A percentile compares a stretch with the other conserved stretches of the same genome.
These are phyloP conservation scores for Parelbella ahira DNA, from an alignment of 2,888 invertebrate species.

Conservation along the genomic window DNA sequence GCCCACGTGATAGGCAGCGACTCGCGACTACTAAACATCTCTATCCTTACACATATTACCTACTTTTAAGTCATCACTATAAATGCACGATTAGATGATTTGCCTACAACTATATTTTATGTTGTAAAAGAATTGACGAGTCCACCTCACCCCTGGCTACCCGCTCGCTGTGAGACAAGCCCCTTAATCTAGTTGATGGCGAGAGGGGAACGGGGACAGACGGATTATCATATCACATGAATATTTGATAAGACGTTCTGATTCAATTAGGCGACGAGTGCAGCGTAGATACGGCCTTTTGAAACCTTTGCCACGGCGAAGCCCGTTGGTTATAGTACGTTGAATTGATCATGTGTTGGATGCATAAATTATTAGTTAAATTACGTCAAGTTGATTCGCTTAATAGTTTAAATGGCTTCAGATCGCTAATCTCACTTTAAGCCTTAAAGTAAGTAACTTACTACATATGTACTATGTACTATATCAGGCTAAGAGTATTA, in stretches of 20 bases:
- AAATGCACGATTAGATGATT: too few relatives aligned
- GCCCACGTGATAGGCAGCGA: too few relatives aligned
- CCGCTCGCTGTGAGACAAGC: too few relatives aligned
- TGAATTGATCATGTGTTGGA: background rate
- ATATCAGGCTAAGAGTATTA: too few relatives aligned
- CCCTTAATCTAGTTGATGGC: constrained; percentile 38
- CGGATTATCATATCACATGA: constrained; percentile 75
- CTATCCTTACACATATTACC: too few relatives aligned
- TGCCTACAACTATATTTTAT: too few relatives aligned
- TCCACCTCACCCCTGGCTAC: too few relatives aligned
- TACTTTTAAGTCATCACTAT: too few relatives aligned
- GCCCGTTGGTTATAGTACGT: constrained; percentile 5
- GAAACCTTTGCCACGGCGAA: too few relatives aligned
- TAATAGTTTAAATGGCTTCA: constrained; percentile 1
- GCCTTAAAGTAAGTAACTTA: background rate
- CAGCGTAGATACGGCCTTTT: constrained; percentile 4
- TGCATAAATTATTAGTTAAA: constrained; percentile 14
- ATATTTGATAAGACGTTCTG: constrained; percentile 71
- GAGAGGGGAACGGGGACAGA: constrained; percentile 38
- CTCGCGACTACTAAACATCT: too few relatives aligned
- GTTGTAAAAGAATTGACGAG: too few relatives aligned
- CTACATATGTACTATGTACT: too few relatives aligned
- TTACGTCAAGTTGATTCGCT: constrained; percentile 2
- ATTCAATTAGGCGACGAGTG: constrained; percentile 62
- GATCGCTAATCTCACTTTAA: background rate